Conservation (phyloP, 2,888 invertebrate species). For the Agonopterix heracliana region DNA sequence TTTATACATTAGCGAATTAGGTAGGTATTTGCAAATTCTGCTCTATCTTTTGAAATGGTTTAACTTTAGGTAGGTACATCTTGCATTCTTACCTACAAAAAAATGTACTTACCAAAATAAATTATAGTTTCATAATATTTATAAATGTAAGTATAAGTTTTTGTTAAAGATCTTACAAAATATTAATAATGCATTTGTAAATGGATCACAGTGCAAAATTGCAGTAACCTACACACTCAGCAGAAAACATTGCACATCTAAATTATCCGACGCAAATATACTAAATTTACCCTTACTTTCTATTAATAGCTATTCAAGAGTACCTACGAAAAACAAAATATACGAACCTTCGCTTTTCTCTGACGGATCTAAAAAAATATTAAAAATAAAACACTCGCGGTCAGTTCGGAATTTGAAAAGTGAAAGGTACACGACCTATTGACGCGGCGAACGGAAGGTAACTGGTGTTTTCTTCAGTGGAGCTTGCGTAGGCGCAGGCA, state of each 20-base stretch:
- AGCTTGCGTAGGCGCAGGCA: constrained; percentile 23
- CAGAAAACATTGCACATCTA: constrained; percentile 6
- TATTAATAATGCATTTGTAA: not conserved
- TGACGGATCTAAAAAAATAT: constrained; percentile 2
- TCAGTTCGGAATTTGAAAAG: constrained; percentile 6
- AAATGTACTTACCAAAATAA: too few relatives aligned
- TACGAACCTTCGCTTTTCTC: constrained; percentile 14
- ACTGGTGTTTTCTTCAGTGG: constrained; percentile 23
- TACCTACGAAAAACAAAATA: not conserved
- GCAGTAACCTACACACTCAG: constrained; percentile 2
- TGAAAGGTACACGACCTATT: constrained; percentile 17
- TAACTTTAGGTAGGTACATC: too few relatives aligned
- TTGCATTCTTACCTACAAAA: too few relatives aligned
- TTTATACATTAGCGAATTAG: too few relatives aligned
- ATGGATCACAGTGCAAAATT: not conserved
- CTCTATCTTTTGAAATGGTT: too few relatives aligned
- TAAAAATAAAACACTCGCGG: constrained; percentile 12
- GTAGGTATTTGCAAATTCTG: too few relatives aligned
- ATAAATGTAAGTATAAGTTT: too few relatives aligned
- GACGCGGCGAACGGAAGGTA: constrained; percentile 20
- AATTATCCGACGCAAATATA: too few relatives aligned
- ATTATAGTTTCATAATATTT: too few relatives aligned
- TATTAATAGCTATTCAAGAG: too few relatives aligned
- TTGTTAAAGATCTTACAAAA: too few relatives aligned
- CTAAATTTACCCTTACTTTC: too few relatives aligned